Conservation (phyloP, 2,113 vertebrate genomes). For the Nesogale talazaci region DNA sequence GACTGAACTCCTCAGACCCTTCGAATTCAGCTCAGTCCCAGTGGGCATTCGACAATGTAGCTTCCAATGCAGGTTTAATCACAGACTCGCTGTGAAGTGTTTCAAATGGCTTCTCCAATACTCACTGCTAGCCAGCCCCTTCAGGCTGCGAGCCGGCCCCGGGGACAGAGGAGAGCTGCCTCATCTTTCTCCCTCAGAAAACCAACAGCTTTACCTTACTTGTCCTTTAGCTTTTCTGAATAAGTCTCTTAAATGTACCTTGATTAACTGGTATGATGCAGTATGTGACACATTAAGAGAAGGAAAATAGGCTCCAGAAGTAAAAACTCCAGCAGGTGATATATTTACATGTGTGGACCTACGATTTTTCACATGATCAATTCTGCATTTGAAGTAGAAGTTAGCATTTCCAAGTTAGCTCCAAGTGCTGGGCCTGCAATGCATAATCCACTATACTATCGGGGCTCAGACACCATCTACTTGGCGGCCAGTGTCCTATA, state of each 20-base stretch:
- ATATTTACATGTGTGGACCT: neutral
- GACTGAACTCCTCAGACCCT: constrained; percentile 78
- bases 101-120: constrained; percentile 72
- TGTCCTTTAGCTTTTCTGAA: neutral
- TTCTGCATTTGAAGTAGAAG: constrained; percentile 16
- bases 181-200: too few relatives aligned
- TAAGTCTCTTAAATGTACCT: constrained; percentile 33
- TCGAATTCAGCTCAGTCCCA: constrained; percentile 71
- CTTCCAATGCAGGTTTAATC: constrained; percentile 81
- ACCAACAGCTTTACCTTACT: neutral
- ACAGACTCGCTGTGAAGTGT: constrained; percentile 79
- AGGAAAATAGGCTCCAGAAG: neutral
- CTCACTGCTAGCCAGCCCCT: too few relatives aligned
- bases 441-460: too few relatives aligned
- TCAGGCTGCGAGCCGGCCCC: too few relatives aligned
- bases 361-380: neutral
- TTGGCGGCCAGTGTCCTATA: constrained; percentile 76
- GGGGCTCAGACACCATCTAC: constrained; percentile 79
- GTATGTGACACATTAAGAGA: neutral
- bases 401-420: neutral
- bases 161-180: too few relatives aligned
- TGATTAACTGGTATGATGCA: neutral
- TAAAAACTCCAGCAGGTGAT: neutral
- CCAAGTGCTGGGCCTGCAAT: too few relatives aligned
- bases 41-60: constrained; percentile 72